Percentiles rank a stretch among this genome's conserved stretches.
phyloP scores from a whole-genome alignment of 2,113 vertebrate species.

The Amphiprion ocellaris region DNA sequence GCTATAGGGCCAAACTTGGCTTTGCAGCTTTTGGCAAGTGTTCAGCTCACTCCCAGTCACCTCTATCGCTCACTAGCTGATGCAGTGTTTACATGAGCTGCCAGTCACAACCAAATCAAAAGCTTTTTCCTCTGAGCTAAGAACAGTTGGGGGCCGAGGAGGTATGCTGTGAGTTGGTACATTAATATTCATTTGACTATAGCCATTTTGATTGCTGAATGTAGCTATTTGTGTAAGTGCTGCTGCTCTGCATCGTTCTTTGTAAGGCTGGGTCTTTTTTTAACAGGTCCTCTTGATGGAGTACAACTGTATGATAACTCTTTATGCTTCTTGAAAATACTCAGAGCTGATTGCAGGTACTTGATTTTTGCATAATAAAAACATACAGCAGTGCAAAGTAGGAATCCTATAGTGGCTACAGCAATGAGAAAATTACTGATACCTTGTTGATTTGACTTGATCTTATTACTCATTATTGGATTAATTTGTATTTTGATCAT shows the following conservation, averaged over 20 bases:
- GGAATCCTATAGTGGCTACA: not conserved
- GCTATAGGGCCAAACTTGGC: conserved; percentile 79
- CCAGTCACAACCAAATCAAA: conserved; percentile 81
- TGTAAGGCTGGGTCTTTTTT: not conserved
- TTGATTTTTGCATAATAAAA: conserved; percentile 18
- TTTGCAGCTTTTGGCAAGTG: conserved; percentile 78
- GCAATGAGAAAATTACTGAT: not conserved
- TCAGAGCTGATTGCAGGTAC: not conserved
- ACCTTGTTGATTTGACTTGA: conserved; percentile 17
- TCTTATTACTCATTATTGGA: conserved; percentile 23
- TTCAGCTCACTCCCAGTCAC: conserved; percentile 74
- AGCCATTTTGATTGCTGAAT: conserved; percentile 52
- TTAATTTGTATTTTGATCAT: conserved; percentile 28
- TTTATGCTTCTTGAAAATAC: conserved; percentile 31
- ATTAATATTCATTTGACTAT: conserved; percentile 59
- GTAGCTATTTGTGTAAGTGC: conserved; percentile 50
- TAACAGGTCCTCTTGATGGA: conserved; percentile 17
- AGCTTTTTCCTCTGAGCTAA: conserved; percentile 71
- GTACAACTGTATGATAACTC: conserved; percentile 15
- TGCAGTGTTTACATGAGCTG: conserved; percentile 82
- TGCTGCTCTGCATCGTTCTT: conserved; percentile 32
- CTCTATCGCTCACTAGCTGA: conserved; percentile 75
- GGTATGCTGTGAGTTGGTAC: conserved; percentile 59
- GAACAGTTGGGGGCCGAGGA: conserved; percentile 73
- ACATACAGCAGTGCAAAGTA: not conserved